Evolutionary conservation across 2,888 invertebrate genomes (phyloP), one percentile per base, ranked within the genome.

Genomic region (Physocephala rufipes): DNA sequence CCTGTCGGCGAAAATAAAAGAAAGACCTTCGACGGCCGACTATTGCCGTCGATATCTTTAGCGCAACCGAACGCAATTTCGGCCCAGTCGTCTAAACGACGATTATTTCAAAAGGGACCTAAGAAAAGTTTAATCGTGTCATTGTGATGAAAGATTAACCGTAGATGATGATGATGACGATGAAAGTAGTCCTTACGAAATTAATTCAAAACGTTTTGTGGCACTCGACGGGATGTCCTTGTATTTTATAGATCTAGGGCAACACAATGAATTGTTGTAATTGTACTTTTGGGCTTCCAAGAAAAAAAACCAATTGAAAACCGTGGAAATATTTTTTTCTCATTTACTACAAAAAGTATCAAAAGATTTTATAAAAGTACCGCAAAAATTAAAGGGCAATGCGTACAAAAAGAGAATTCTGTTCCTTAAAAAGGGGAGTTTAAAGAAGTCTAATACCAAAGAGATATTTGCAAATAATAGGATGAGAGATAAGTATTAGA

Each of bases 171-270:
- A n/a, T n/a, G n/a, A n/a, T n/a, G n/a, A n/a, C n/a, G n/a, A n/a
- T 30, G 47, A 65, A 30, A 43, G 66, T 24, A 55, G 36, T 16
- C 47, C 21, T 30, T 47, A 51, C 43, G 45, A 49, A 24, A 67
- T 64, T 28, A 71, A 68, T 36, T 55, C n/a, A 51, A 26, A 55
- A 58, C 65, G 61, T 63, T 72, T 70, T 72, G 63, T 67, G 53
- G 28, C 58, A 30, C 72, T 24, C 72, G 21, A 67, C 70, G 72
- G 62, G 72, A 63, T 49, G 67, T 63, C 66, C 45, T 70, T 70
- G 70, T 24, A 59, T 70, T 64, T 30, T 36, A 9, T 36, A 36
- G 36, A 36, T 36, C 36, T 36, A 36, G 36, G 36, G 9, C 36
- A 36, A 36, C 9, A 36, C 36, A 36, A 9, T 9, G 9, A 36